Percentiles rank a stretch among this genome's conserved stretches.
These are phyloP conservation scores for Echiichthys vipera DNA, from an alignment of 2,797 vertebrate genomes.

Conservation along the genomic window DNA sequence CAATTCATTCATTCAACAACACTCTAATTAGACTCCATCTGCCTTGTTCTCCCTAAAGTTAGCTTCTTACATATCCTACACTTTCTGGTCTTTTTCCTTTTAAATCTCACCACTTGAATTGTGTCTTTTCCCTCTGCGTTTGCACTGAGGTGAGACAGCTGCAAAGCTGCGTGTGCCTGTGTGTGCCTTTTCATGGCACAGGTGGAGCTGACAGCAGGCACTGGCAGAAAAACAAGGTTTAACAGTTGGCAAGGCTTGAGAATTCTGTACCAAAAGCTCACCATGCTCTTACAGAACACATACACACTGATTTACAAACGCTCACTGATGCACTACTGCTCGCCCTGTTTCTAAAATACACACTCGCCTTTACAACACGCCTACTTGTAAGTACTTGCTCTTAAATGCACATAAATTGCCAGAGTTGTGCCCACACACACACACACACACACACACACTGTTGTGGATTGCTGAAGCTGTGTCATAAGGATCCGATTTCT, in stretches of 20 bases:
- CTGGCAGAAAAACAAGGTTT: constrained; percentile 70
- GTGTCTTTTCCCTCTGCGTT: constrained; percentile 29
- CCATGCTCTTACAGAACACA: constrained; percentile 41
- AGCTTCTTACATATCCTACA: not conserved
- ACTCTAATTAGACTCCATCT: not conserved
- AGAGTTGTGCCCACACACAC: constrained; percentile 17
- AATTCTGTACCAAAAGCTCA: constrained; percentile 58
- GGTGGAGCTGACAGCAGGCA: constrained; percentile 72
- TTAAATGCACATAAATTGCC: constrained; percentile 1
- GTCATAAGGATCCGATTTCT: constrained; percentile 2
- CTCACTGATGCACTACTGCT: constrained; percentile 16
- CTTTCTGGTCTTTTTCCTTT: constrained; percentile 1
- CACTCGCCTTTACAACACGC: not conserved
- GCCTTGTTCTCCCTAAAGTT: not conserved
- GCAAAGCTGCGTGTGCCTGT: constrained; percentile 46
- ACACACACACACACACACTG: too few relatives aligned
- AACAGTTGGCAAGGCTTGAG: constrained; percentile 67
- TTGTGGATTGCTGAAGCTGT: too few relatives aligned
- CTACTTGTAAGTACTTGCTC: constrained; percentile 15
- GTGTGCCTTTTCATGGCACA: constrained; percentile 63
- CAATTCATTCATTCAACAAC: not conserved
- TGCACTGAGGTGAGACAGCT: constrained; percentile 60
- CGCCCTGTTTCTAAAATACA: constrained; percentile 11
- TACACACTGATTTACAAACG: constrained; percentile 15
- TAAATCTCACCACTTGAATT: constrained; percentile 14